Percentiles rank a stretch among this genome's conserved stretches.
These are phyloP conservation scores for Myrmecobius fasciatus DNA, from an alignment of 2,113 vertebrate genomes.

Conservation along the genomic window DNA sequence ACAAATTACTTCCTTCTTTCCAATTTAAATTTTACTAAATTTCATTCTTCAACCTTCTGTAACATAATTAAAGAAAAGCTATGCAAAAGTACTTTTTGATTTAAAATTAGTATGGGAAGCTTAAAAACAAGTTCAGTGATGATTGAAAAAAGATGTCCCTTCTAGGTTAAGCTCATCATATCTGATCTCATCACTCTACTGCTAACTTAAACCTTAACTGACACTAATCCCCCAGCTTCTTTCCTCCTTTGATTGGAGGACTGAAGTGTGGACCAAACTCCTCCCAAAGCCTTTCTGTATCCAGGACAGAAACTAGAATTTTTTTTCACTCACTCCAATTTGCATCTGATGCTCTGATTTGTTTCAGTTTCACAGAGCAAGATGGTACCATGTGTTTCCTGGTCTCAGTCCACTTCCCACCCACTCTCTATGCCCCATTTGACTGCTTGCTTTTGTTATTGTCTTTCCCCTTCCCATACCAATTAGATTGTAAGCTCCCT, in stretches of 20 bases:
- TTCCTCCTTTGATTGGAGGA: not conserved
- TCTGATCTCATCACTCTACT: not conserved
- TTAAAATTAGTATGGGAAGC: slow-evolving; percentile 52
- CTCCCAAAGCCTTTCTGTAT: not conserved
- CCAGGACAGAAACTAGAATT: not conserved
- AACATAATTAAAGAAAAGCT: slow-evolving; percentile 57
- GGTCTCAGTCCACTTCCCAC: not conserved
- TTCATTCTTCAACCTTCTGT: slow-evolving; percentile 54
- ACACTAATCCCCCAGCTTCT: not conserved
- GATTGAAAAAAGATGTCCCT: not conserved
- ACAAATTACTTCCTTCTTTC: slow-evolving; percentile 47
- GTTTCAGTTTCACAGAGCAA: not conserved
- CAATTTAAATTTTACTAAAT: slow-evolving; percentile 51
- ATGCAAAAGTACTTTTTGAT: not conserved
- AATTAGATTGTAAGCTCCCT: not conserved
- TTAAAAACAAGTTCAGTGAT: not conserved
- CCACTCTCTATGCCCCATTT: not conserved
- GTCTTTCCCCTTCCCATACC: not conserved
- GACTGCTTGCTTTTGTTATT: not conserved
- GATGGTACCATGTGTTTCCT: not conserved
- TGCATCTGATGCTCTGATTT: not conserved
- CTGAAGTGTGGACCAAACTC: not conserved
- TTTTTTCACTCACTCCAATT: not conserved
- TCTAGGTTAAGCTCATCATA: not conserved
- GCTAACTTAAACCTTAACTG: not conserved